Conservation (phyloP, 2,113 vertebrate genomes). For the Etheostoma cragini region DNA sequence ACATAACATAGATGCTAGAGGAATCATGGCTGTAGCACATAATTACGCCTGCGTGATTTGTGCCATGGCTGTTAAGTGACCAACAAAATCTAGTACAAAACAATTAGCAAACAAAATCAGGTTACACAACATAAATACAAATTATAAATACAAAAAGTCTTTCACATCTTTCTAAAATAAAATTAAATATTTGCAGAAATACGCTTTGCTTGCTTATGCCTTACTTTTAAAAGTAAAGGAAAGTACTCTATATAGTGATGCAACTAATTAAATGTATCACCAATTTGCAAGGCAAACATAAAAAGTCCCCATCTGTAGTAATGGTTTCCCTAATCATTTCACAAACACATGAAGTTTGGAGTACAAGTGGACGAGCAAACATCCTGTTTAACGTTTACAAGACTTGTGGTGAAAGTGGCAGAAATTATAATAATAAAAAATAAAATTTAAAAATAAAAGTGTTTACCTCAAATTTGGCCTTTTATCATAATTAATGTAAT, state of each 20-base stretch:
- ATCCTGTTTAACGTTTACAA: slow-evolving; percentile 25
- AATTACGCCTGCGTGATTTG: slow-evolving; percentile 76
- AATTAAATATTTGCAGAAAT: slow-evolving; percentile 36
- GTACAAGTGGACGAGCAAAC: slow-evolving; percentile 36
- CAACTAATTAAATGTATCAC: slow-evolving; percentile 37
- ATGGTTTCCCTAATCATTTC: neutral
- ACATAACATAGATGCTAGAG: slow-evolving; percentile 34
- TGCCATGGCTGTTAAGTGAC: slow-evolving; percentile 50
- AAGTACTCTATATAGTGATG: slow-evolving; percentile 36
- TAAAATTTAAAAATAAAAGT: neutral
- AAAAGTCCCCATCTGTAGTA: slow-evolving; percentile 12
- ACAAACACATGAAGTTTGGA: slow-evolving; percentile 4
- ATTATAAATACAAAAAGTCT: slow-evolving; percentile 51
- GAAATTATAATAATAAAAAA: too few relatives aligned
- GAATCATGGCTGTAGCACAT: slow-evolving; percentile 53
- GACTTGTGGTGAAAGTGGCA: neutral
- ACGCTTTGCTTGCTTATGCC: slow-evolving; percentile 4
- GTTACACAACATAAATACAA: slow-evolving; percentile 51
- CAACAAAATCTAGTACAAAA: slow-evolving; percentile 25
- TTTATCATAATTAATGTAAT: neutral
- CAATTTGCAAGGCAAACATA: slow-evolving; percentile 49
- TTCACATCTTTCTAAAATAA: slow-evolving; percentile 41
- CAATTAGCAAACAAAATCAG: slow-evolving; percentile 15
- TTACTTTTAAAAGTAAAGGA: slow-evolving; percentile 34
- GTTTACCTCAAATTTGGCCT: slow-evolving; percentile 12